phyloP scores from a whole-genome alignment of 2,797 vertebrate genomes.

The Enteromius afrohamiltoni region DNA sequence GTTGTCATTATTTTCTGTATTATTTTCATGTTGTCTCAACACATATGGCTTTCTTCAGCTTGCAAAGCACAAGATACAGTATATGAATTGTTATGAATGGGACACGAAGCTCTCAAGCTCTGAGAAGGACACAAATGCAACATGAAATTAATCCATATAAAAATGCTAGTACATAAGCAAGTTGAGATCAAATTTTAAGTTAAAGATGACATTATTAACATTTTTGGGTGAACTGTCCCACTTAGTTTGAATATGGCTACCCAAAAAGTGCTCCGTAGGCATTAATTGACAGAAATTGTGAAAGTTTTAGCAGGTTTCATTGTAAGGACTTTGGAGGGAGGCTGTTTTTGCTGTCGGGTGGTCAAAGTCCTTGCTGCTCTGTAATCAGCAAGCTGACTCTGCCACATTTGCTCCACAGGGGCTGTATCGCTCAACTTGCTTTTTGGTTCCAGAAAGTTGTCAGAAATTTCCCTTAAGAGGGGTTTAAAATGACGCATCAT shows the following conservation, averaged over 20 bases:
- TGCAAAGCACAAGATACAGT: neutral
- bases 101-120: neutral
- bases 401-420: conserved; percentile 45
- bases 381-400: conserved; percentile 22
- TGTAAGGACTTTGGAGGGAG: neutral
- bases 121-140: neutral
- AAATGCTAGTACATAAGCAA: too few species aligned
- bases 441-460: conserved; percentile 44
- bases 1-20: neutral
- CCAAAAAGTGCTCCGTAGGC: neutral
- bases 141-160: neutral
- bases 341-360: conserved; percentile 33
- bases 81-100: neutral
- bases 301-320: conserved; percentile 30
- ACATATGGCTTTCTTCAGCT: neutral
- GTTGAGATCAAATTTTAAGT: neutral
- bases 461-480: conserved; percentile 43
- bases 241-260: neutral
- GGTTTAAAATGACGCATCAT: conserved; percentile 18
- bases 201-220: neutral
- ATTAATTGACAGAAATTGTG: conserved; percentile 22
- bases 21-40: neutral
- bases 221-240: neutral
- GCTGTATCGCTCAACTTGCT: conserved; percentile 53
- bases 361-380: conserved; percentile 37